These are phyloP conservation scores for Trichosurus vulpecula DNA, from an alignment of 2,797 vertebrate genomes.

Conservation along the genomic window DNA sequence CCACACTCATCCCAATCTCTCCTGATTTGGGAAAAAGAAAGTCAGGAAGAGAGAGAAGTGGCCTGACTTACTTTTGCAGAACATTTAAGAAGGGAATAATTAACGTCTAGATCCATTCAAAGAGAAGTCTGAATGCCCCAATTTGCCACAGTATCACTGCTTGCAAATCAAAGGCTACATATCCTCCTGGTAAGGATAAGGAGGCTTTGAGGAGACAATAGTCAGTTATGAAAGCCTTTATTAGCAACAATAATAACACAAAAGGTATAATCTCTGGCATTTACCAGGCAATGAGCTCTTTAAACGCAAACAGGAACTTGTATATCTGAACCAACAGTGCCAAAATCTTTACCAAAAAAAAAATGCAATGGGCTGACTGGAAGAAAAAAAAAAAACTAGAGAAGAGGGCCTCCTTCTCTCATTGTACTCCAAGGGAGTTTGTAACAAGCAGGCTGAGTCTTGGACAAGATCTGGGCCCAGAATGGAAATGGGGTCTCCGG, in stretches of 20 bases:
- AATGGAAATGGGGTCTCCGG: not conserved
- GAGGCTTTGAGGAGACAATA: constrained; percentile 6
- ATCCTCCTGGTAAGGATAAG: constrained; percentile 33
- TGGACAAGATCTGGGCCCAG: not conserved
- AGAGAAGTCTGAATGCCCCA: constrained; percentile 43
- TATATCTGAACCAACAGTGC: constrained; percentile 17
- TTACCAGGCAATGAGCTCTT: not conserved
- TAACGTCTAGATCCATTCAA: constrained; percentile 18
- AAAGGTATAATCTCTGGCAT: not conserved
- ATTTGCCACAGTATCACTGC: constrained; percentile 12
- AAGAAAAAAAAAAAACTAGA: not conserved
- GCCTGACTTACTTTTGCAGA: constrained; percentile 7
- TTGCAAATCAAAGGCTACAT: constrained; percentile 29
- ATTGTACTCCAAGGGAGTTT: not conserved
- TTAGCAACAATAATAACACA: not conserved
- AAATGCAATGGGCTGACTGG: not conserved
- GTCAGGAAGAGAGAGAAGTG: not conserved
- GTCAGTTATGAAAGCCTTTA: constrained; percentile 25
- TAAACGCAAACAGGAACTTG: constrained; percentile 28
- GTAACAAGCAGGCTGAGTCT: constrained; percentile 2
- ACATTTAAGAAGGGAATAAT: constrained; percentile 31
- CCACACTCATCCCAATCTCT: not conserved
- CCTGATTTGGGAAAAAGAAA: constrained; percentile 26
- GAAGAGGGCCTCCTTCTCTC: not conserved
- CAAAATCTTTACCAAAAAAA: not conserved